A percentile compares a stretch with the other conserved stretches of the same genome.
Conservation (phyloP, 2,797 vertebrate species). For the Myiothlypis chrysogaster region DNA sequence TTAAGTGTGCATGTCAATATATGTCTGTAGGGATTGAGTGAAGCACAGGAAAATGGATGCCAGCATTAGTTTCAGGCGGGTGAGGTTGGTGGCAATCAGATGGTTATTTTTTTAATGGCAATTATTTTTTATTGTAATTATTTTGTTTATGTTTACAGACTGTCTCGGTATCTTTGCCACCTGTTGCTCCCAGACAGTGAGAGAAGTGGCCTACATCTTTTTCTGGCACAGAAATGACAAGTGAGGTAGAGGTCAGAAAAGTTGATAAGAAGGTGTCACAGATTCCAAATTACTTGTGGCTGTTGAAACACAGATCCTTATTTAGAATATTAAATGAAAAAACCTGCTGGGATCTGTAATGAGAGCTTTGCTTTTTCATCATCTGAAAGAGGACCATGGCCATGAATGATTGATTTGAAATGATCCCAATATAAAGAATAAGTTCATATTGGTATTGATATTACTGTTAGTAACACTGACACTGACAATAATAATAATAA, state of each 20-base stretch:
- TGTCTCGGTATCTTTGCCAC: not conserved
- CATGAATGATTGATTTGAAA: not conserved
- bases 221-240: not conserved
- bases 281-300: not conserved
- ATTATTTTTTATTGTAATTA: not conserved
- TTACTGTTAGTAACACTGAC: not conserved
- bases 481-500: not conserved
- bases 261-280: not conserved
- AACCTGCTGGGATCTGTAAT: not conserved
- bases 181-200: not conserved
- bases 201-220: not conserved
- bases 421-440: not conserved
- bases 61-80: not conserved
- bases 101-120: not conserved
- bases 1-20: rapidly evolving
- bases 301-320: not conserved
- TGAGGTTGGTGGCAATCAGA: not conserved
- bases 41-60: not conserved
- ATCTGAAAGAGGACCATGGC: not conserved
- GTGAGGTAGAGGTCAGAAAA: not conserved
- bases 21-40: not conserved
- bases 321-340: not conserved
- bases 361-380: not conserved
- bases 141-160: not conserved
- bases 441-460: not conserved